These are phyloP conservation scores for Lepeophtheirus nordmannii DNA, from an alignment of 2,888 invertebrate species.

Conservation along the genomic window DNA sequence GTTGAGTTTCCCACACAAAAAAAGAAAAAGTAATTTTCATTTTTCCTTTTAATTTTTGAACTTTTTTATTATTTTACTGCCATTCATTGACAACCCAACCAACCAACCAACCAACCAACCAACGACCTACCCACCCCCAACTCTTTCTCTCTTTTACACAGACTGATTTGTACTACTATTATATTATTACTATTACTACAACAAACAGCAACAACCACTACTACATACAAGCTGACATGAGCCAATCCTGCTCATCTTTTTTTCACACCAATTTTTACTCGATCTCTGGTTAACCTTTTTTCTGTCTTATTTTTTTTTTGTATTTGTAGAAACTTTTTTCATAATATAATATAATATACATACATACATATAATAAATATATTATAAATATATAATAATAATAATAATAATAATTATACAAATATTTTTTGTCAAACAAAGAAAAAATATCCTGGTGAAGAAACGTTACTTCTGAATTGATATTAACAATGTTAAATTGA, in stretches of 20 bases:
- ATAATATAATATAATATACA: not conserved
- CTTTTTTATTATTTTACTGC: not conserved
- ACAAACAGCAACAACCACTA: too few species aligned
- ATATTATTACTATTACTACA: too few species aligned
- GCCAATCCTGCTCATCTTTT: too few species aligned
- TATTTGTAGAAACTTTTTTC: not conserved
- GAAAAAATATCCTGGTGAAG: too few species aligned
- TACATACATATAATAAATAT: not conserved
- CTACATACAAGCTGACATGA: too few species aligned
- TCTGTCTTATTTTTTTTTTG: not conserved
- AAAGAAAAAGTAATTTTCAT: too few species aligned
- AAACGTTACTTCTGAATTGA: too few species aligned
- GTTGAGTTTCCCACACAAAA: too few species aligned
- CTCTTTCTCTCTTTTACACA: not conserved
- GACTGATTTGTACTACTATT: not conserved
- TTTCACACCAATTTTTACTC: not conserved
- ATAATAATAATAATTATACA: not conserved
- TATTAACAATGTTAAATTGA: too few species aligned
- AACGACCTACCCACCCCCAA: too few species aligned
- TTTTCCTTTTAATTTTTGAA: too few species aligned
- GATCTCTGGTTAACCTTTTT: constrained; percentile 4
- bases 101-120: not conserved
- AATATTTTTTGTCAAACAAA: too few species aligned
- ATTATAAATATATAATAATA: not conserved
- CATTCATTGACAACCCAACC: not conserved